Conservation (phyloP, 2,797 vertebrate species). For the Squalus acanthias region DNA sequence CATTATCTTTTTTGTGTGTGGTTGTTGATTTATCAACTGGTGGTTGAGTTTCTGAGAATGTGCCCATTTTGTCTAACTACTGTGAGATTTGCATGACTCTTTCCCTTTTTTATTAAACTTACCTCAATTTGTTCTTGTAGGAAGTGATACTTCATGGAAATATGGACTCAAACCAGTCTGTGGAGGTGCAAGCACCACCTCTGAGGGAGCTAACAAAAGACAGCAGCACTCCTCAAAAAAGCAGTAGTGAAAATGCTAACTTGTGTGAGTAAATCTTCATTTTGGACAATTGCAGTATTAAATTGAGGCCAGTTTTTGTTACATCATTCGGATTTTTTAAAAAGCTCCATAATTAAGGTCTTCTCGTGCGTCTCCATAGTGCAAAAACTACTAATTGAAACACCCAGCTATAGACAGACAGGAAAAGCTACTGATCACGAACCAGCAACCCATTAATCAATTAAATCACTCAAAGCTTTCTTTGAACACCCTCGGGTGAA, state of each 20-base stretch:
- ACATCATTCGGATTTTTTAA: neutral
- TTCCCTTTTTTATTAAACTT: neutral
- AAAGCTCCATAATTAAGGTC: neutral
- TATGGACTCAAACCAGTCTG: neutral
- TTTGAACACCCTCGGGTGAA: too few species aligned
- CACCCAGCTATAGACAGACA: too few species aligned
- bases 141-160: neutral
- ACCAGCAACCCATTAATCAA: too few species aligned
- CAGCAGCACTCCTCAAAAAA: neutral
- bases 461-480: too few species aligned
- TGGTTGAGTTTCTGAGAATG: neutral
- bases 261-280: neutral
- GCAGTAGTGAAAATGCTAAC: neutral
- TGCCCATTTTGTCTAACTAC: neutral
- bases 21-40: neutral
- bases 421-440: too few species aligned
- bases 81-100: neutral
- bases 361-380: too few species aligned
- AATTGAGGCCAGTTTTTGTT: neutral
- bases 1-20: neutral
- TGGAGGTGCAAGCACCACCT: neutral
- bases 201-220: constrained; percentile 6
- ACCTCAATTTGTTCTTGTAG: neutral
- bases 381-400: too few species aligned
- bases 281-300: neutral